phyloP scores from a whole-genome alignment of 2,113 vertebrate genomes.

The Salminus brasiliensis region DNA sequence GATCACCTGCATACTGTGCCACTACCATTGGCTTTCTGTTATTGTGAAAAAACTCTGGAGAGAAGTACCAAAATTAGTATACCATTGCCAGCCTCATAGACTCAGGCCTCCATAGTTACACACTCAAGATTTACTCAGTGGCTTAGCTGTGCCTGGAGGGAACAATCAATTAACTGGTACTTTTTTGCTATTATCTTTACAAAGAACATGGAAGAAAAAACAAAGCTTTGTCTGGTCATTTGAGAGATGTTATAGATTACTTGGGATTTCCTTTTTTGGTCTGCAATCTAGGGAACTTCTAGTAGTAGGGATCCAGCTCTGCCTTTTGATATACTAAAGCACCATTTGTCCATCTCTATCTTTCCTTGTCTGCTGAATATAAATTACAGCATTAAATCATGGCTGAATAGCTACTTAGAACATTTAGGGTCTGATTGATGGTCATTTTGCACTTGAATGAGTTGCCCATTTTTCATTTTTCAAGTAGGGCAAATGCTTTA shows the following conservation, averaged over 20 bases:
- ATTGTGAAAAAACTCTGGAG: too few species aligned
- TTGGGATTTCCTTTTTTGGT: conserved; percentile 50
- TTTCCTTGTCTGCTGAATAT: conserved; percentile 48
- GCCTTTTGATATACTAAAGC: conserved; percentile 45
- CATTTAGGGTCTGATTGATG: conserved; percentile 45
- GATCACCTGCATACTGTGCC: too few species aligned
- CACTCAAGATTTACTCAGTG: conserved; percentile 17
- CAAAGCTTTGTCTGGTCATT: conserved; percentile 38
- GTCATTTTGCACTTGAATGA: conserved; percentile 25
- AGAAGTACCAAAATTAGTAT: neutral
- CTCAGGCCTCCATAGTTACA: conserved; percentile 6
- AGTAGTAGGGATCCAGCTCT: conserved; percentile 42
- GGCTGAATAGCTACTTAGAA: conserved; percentile 39
- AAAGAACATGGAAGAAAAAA: conserved; percentile 34
- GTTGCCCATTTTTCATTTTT: conserved; percentile 34
- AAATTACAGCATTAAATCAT: conserved; percentile 46
- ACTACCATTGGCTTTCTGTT: too few species aligned
- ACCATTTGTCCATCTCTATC: conserved; percentile 33
- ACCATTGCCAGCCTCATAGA: neutral
- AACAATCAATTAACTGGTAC: conserved; percentile 41
- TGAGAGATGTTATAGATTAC: conserved; percentile 48
- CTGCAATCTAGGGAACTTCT: conserved; percentile 45
- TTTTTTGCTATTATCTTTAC: conserved; percentile 28
- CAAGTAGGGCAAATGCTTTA: neutral
- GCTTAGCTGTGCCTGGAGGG: conserved; percentile 35